Evolutionary conservation across 2,113 vertebrate species (phyloP).

Genomic region (Macquaria australasica): DNA sequence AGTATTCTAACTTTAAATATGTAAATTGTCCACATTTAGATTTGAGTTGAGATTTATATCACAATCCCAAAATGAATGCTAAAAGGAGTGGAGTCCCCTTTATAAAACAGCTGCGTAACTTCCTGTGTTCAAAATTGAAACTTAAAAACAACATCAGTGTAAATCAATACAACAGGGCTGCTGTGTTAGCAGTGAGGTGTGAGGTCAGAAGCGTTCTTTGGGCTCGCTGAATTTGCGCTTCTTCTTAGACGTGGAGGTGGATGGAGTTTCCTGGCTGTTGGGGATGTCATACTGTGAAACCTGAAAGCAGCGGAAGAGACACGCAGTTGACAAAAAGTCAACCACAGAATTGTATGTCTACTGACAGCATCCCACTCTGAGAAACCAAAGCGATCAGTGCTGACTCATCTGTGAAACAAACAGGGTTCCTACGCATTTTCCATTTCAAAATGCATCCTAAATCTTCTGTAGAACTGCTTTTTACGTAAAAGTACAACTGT

Average conservation of each 20-base stretch:
- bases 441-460: background rate
- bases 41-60: background rate
- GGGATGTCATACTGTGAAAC: constrained; percentile 82
- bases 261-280: constrained; percentile 86
- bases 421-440: constrained; percentile 49
- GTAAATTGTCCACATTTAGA: background rate
- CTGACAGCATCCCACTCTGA: constrained; percentile 41
- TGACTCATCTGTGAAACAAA: constrained; percentile 61
- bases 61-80: background rate
- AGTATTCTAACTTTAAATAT: background rate
- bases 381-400: constrained; percentile 5
- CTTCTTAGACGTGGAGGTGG: constrained; percentile 74
- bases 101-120: background rate
- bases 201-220: constrained; percentile 82
- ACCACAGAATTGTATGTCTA: background rate
- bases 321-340: background rate
- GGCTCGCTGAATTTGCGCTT: constrained; percentile 93
- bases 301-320: constrained; percentile 65
- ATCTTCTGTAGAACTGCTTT: background rate
- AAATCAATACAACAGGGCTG: background rate
- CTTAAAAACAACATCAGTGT: background rate
- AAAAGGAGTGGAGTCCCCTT: background rate
- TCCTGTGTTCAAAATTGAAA: background rate
- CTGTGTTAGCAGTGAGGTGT: background rate
- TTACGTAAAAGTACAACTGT: background rate